Evolutionary conservation across 2,113 vertebrate species (phyloP).

Genomic region (Gallinago media): DNA sequence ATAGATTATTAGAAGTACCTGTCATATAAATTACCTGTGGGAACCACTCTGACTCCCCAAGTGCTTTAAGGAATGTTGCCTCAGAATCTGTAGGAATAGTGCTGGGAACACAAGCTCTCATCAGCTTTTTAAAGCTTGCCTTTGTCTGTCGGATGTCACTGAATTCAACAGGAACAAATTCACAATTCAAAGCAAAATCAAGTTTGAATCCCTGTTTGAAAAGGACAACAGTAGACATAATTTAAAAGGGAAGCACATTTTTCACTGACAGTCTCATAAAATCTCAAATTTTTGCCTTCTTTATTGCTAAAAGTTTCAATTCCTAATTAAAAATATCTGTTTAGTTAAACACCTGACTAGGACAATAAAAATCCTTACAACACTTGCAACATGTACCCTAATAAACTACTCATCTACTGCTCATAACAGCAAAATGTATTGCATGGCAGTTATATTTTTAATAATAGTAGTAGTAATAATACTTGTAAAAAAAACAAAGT

Average conservation of each 20-base stretch:
- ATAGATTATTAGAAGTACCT: constrained; percentile 5
- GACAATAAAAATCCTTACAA: neutral
- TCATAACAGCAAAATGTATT: neutral
- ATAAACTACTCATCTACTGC: neutral
- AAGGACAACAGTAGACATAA: constrained; percentile 45
- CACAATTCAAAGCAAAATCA: constrained; percentile 94
- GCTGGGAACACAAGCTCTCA: constrained; percentile 94
- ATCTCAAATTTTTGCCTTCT: neutral
- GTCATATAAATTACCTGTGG: constrained; percentile 85
- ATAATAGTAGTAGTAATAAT: neutral
- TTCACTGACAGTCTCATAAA: neutral
- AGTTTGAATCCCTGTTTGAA: constrained; percentile 88
- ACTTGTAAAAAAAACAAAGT: neutral
- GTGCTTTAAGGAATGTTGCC: constrained; percentile 90
- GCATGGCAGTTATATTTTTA: neutral
- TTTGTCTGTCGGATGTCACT: constrained; percentile 93
- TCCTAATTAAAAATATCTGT: neutral
- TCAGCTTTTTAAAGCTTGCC: constrained; percentile 93
- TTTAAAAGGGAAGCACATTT: neutral
- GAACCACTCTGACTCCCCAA: constrained; percentile 97
- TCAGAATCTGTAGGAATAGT: constrained; percentile 86
- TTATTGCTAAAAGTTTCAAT: neutral
- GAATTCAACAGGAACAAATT: constrained; percentile 97
- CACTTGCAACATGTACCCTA: neutral
- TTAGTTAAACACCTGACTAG: neutral